phyloP scores from a whole-genome alignment of 2,888 invertebrate genomes.

The Dynastes hyllus region DNA sequence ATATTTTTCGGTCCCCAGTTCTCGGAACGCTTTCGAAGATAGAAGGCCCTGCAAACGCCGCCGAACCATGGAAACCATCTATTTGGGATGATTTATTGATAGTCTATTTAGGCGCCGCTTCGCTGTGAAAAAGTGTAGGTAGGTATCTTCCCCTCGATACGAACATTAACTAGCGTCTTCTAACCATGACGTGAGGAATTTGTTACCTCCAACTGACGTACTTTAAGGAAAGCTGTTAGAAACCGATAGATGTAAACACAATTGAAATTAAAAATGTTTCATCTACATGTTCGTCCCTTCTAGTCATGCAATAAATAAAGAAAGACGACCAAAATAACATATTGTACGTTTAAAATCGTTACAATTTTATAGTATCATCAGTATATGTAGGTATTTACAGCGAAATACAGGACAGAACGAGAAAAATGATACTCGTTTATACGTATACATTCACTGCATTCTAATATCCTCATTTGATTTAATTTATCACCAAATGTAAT shows the following conservation, averaged over 20 bases:
- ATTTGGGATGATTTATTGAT: slow-evolving; percentile 6
- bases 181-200: neutral
- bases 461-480: slow-evolving; percentile 6
- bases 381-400: neutral
- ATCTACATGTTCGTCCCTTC: neutral
- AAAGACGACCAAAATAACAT: no score
- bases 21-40: neutral
- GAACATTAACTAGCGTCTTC: neutral
- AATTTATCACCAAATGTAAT: slow-evolving; percentile 12
- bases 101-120: neutral
- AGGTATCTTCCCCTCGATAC: neutral
- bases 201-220: neutral
- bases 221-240: neutral
- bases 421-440: neutral
- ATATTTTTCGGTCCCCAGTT: neutral
- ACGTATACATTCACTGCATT: neutral
- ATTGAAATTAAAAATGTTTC: neutral
- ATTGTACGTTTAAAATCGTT: neutral
- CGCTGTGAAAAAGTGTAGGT: neutral
- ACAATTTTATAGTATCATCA: neutral
- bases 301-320: no score
- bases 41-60: neutral
- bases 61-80: neutral
- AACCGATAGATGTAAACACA: neutral
- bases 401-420: neutral